phyloP scores from a whole-genome alignment of 2,113 vertebrate species.

The Herpailurus yagouaroundi region DNA sequence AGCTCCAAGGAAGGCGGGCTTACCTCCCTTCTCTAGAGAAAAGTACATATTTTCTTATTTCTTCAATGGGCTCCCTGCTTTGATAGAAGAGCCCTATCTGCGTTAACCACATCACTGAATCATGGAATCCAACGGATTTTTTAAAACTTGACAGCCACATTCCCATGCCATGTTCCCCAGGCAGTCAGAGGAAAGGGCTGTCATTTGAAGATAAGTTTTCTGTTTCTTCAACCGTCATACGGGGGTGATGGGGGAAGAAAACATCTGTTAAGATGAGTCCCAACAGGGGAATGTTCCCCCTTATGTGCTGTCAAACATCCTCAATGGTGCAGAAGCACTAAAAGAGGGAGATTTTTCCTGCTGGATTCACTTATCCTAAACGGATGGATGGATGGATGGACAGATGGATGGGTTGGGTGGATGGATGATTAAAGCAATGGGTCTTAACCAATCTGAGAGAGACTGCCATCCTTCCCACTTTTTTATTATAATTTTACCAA shows the following conservation, averaged over 20 bases:
- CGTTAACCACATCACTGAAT: constrained; percentile 45
- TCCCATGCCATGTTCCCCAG: neutral
- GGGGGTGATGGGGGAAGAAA: neutral
- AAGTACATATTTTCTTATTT: constrained; percentile 55
- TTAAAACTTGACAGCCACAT: constrained; percentile 53
- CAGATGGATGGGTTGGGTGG: neutral
- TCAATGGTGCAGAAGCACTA: neutral
- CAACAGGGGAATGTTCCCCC: neutral
- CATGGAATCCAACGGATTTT: neutral
- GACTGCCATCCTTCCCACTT: neutral
- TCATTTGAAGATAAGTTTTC: constrained; percentile 48
- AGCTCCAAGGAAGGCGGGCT: rapidly evolving
- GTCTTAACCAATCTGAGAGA: neutral
- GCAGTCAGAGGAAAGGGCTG: constrained; percentile 9
- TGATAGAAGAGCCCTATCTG: constrained; percentile 59
- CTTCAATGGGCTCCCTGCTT: constrained; percentile 37
- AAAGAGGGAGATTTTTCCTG: neutral
- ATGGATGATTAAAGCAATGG: neutral
- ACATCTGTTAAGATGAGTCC: constrained; percentile 17
- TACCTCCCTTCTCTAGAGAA: neutral
- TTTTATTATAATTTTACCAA: neutral
- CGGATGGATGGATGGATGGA: neutral
- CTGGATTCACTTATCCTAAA: neutral
- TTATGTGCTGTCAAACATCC: neutral
- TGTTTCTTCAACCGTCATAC: constrained; percentile 53